Base-by-base conservation (phyloP, 92 coral and sea anemone genomes). In the Palythoa caribaeorum region DNA sequence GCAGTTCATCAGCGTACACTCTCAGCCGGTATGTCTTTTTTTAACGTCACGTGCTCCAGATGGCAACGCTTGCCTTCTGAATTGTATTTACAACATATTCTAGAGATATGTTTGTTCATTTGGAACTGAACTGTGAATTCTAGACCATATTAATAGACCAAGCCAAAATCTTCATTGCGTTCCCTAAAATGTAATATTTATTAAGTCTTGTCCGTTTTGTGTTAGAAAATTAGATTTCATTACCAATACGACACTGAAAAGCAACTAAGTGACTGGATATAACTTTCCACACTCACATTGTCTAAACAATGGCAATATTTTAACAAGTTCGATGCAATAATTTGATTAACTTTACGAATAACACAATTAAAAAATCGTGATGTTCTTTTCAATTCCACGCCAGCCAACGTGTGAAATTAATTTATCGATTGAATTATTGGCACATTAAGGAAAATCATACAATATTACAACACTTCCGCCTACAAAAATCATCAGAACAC, bases 361-460 rank as follows among this genome's bases (percentile, higher is more conserved):
- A 81, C n/a, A 81, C 65, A 66, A 66, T 81, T 81, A 81, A 6
- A 47, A 51, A 47, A 66, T 68, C 19, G 48, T 52, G 68, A 77
- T 77, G 48, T 47, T 81, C 85, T 81, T 81, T 69, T 81, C 60
- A 81, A 68, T 65, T 81, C 83, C 76, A 63, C 40, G 85, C 76
- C 75, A 60, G 73, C 52, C 86, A 81, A 47, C 75, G 73, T 21
- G 14, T 66, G 86, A 81, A 80, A 48, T 68, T 47, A 21, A 66
- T 44, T 35, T 66, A 66, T 81, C 21, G 65, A 81, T 81, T 81
- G 59, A 66, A 71, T 20, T 81, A 63, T 80, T 69, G 62, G 65
- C 75, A 81, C 76, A 81, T 53, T 28, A 4, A 20, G 47, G 38
- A 66, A 71, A 63, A 81, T 20, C 39, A 15, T 80, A 15, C 19